These are phyloP conservation scores for Lordiphosa mommai DNA, from an alignment of 1,140 invertebrate genomes.

Conservation along the genomic window DNA sequence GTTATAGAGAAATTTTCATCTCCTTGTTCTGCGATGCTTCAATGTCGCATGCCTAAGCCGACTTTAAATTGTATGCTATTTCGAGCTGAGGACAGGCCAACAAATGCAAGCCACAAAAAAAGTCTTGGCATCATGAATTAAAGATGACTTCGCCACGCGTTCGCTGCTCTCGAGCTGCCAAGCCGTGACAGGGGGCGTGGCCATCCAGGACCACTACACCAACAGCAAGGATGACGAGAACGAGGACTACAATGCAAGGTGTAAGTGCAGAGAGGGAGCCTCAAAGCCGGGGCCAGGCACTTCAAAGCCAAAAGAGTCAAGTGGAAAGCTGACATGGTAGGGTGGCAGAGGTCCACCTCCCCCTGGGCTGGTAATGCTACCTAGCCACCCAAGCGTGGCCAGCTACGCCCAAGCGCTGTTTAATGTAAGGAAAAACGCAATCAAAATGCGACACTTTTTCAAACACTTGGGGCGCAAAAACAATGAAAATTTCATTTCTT, in stretches of 20 bases:
- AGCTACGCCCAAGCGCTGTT: conserved; percentile 52
- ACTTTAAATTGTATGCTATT: neutral
- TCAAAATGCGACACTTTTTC: conserved; percentile 76
- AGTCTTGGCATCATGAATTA: conserved; percentile 59
- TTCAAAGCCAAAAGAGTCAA: conserved; percentile 50
- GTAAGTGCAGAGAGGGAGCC: conserved; percentile 19
- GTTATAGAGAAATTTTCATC: too few species aligned
- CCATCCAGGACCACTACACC: conserved; percentile 1
- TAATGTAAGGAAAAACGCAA: conserved; percentile 70
- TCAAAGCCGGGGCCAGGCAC: conserved; percentile 9
- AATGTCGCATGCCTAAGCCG: neutral
- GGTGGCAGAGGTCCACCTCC: neutral
- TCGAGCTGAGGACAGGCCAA: neutral
- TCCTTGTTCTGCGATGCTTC: too few species aligned
- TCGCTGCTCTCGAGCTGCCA: conserved; percentile 10
- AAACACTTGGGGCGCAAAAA: conserved; percentile 65
- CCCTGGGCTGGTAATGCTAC: neutral
- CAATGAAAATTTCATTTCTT: conserved; percentile 75
- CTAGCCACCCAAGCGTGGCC: conserved; percentile 40
- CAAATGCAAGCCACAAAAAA: conserved; percentile 24
- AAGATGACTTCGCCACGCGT: conserved; percentile 56
- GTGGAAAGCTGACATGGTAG: conserved; percentile 9
- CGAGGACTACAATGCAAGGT: conserved; percentile 44
- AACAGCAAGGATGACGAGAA: conserved; percentile 21
- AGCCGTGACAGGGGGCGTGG: conserved; percentile 35